Percentiles rank a stretch among this genome's conserved stretches.
Conservation (phyloP, 2,797 vertebrate genomes). For the Rhodeus uyekii region DNA sequence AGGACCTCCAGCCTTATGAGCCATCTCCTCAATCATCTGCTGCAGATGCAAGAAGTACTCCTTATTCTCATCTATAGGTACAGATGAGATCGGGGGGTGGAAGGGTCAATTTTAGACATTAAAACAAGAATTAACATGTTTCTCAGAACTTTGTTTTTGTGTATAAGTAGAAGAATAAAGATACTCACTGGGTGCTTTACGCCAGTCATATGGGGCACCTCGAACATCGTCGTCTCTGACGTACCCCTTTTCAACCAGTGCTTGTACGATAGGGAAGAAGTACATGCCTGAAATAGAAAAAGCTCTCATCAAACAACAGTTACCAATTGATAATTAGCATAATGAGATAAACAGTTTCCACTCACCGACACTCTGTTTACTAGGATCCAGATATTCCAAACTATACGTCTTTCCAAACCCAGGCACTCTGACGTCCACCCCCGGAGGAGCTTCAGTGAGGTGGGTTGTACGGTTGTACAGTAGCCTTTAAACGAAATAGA, state of each 20-base stretch:
- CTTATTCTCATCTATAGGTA: conserved; percentile 87
- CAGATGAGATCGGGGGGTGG: not conserved
- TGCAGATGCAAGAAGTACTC: conserved; percentile 87
- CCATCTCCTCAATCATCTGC: conserved; percentile 92
- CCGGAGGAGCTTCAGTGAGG: conserved; percentile 81
- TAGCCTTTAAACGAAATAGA: conserved; percentile 72
- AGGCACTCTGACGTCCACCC: conserved; percentile 89
- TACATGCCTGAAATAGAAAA: conserved; percentile 85
- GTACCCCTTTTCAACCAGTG: conserved; percentile 90
- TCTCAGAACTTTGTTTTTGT: not conserved
- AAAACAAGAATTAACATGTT: not conserved
- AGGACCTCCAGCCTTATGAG: conserved; percentile 80
- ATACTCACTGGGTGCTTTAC: conserved; percentile 92
- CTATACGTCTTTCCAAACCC: conserved; percentile 93
- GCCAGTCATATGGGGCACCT: conserved; percentile 97
- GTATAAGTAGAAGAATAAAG: not conserved
- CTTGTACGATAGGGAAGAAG: conserved; percentile 91
- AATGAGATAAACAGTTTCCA: conserved; percentile 34
- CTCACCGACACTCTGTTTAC: conserved; percentile 89
- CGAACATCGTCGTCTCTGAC: conserved; percentile 85
- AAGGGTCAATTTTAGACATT: not conserved
- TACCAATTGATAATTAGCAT: not conserved
- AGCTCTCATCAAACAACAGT: not conserved
- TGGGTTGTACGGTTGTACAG: conserved; percentile 88
- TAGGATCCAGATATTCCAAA: conserved; percentile 94